Base-by-base conservation (phyloP, 35 echinoderm and acorn worm species). In the Stichopus chloronotus region DNA sequence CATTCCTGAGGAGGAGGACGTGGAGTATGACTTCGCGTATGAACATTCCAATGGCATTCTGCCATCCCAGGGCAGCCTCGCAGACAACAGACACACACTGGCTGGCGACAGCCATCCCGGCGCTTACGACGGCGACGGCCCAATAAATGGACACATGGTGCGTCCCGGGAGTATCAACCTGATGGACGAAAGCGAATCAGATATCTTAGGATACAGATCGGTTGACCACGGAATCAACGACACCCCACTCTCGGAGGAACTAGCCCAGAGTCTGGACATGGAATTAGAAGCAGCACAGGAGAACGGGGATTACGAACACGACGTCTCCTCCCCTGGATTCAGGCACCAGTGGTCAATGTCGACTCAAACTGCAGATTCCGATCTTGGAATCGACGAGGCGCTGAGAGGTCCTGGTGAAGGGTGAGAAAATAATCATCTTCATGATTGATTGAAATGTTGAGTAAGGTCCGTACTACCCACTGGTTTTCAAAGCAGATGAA, bases 241-340 rank as follows among this genome's bases (percentile, higher is more conserved):
- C 24, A 89, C 65, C 52, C 87, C 87, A 4, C 65, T 89, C 59
- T 89, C 87, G 11, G 87, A 89, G 52, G 87, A 89, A 63, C 52
- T 89, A 16, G 87, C 87, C 21, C 87, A 89, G 61, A 89, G 87
- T 71, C 16, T 89, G 23, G 57, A 89, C 14, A 19, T 24, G 25
- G 87, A 89, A 63, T 85, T 85, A 58, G 82, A 85, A 13, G 17
- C 82, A n/a, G 82, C 55, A 12, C 16, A 56, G 5, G 55, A 85
- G 58, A 58, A 20, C 24, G 55, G 57, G 6, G n/a, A 59, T 8
- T 58, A 59, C 19, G 17, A 58, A 19, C n/a, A 56, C 7, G 14
- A 10, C n/a, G 54, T 56, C 9, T 58, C 55, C 13, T 58, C 55
- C 13, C 14, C 82, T 58, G 11, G 24, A 6, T 58, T 85, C 54